Evolutionary conservation across 1,140 invertebrate genomes (phyloP), one percentile per base, ranked within the genome.

Genomic region (Drosophila ercepeae): DNA sequence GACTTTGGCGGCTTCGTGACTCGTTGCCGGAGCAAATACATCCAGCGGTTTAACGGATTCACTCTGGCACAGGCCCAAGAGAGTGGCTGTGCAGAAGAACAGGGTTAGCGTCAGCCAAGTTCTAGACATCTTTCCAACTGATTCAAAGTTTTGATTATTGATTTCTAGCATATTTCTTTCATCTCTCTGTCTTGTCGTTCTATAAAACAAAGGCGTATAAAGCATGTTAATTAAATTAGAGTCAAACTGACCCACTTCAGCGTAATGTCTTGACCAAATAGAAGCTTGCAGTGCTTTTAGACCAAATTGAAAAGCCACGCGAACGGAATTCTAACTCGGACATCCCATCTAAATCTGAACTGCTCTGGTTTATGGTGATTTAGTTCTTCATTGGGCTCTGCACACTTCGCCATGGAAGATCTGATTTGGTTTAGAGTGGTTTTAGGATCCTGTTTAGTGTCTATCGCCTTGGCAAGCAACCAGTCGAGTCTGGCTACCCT

Each of bases 201-300:
- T 18, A 55, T 58, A 36, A 41, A 69, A 32, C 29, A 46, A 65
- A 53, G 19, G 19, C 27, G 48, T n/a, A n/a, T n/a, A n/a, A n/a
- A 64, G 75, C 65, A 25, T 86, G 79, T 60, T 86, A 84, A 84
- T 84, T 84, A 23, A 84, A 84, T 84, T 86, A 86, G 71, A 64
- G 29, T 36, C 45, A 16, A 75, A 63, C 55, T 61, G 75, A 76
- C 71, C 81, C 58, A 18, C 52, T 83, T 83, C 21, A 5, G 32
- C 34, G 69, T 83, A 83, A 83, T 75, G 54, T 32, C 14, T 75
- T 61, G 9, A 13, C 13, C 57, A 84, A 84, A 86, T 50, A 83
- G 3, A n/a, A 34, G 44, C 25, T 39, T 57, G 50, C 48, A 55
- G 19, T 54, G 61, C 67, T 55, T 54, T 9, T 8, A 19, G 63